These are phyloP conservation scores for Picathartes gymnocephalus DNA, from an alignment of 2,113 vertebrate genomes.

Conservation along the genomic window DNA sequence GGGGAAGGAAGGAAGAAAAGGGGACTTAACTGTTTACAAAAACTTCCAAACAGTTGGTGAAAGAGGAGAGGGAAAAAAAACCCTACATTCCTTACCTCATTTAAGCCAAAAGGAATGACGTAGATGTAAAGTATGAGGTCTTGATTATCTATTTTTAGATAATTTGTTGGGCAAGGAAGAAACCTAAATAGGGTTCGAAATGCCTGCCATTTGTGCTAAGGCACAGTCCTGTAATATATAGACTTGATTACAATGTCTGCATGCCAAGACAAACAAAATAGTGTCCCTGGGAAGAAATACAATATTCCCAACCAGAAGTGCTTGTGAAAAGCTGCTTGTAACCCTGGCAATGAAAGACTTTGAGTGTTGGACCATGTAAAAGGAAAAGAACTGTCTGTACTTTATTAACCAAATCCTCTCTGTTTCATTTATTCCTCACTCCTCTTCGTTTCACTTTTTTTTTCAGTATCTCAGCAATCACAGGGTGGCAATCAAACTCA, in stretches of 20 bases:
- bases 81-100: neutral
- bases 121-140: slow-evolving; percentile 40
- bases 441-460: neutral
- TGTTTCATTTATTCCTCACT: slow-evolving; percentile 50
- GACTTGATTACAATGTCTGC: slow-evolving; percentile 61
- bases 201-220: slow-evolving; percentile 37
- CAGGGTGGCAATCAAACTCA: neutral
- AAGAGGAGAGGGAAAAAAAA: neutral
- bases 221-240: slow-evolving; percentile 50
- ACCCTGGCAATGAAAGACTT: slow-evolving; percentile 69
- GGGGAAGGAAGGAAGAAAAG: neutral
- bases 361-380: slow-evolving; percentile 32
- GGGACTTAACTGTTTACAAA: neutral
- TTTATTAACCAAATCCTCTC: slow-evolving; percentile 37
- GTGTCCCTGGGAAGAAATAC: slow-evolving; percentile 69
- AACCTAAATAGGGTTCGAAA: slow-evolving; percentile 62
- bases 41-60: neutral
- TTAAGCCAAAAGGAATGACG: slow-evolving; percentile 33
- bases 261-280: slow-evolving; percentile 67
- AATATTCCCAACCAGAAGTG: slow-evolving; percentile 67
- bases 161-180: slow-evolving; percentile 56
- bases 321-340: slow-evolving; percentile 67
- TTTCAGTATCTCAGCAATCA: neutral
- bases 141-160: slow-evolving; percentile 66
- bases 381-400: slow-evolving; percentile 49